These are phyloP conservation scores for Coilia nasus DNA, from an alignment of 2,797 vertebrate genomes.

Conservation along the genomic window DNA sequence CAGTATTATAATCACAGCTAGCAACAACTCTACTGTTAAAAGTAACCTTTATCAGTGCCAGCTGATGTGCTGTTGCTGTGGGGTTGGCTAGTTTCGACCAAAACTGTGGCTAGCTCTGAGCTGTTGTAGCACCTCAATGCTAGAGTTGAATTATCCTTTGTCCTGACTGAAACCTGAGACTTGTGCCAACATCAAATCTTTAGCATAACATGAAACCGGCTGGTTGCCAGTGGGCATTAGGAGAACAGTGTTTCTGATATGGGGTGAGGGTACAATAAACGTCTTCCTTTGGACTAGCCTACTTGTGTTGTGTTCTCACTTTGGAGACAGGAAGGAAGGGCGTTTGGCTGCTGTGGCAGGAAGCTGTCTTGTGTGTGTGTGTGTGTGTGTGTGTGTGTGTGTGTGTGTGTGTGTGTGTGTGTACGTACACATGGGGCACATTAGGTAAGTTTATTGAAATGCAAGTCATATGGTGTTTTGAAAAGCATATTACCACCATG, in stretches of 20 bases:
- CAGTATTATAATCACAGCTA: background rate
- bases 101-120: background rate
- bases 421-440: no score
- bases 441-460: background rate
- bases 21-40: background rate
- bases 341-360: background rate
- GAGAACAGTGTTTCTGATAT: background rate
- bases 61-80: no score
- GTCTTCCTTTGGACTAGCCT: background rate
- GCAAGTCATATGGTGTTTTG: background rate
- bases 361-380: background rate
- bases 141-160: background rate
- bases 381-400: background rate
- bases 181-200: background rate
- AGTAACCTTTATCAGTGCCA: background rate
- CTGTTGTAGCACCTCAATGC: no score
- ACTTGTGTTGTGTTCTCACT: background rate
- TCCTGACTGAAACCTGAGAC: background rate
- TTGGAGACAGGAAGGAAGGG: slow-evolving; percentile 15
- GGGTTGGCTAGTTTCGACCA: background rate
- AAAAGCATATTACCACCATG: background rate
- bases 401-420: background rate
- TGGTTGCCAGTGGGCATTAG: background rate
- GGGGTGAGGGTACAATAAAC: background rate
- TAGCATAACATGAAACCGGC: background rate